These are phyloP conservation scores for Drosophila novamexicana DNA, from an alignment of 1,140 invertebrate species.

Conservation along the genomic window DNA sequence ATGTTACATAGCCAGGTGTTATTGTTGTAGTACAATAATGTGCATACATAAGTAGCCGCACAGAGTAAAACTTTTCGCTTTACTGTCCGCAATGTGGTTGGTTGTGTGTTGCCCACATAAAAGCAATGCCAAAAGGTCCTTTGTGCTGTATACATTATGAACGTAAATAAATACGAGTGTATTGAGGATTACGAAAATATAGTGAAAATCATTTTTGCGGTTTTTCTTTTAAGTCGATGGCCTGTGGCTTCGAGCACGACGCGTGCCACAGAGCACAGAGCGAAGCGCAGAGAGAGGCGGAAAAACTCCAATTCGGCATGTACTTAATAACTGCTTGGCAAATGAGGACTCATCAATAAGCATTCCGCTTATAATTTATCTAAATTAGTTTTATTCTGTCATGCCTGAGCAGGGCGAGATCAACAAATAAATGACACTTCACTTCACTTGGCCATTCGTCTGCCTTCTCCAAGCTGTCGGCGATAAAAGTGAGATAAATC, in stretches of 20 bases:
- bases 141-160: constrained; percentile 35
- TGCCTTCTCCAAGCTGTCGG: constrained; percentile 18
- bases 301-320: constrained; percentile 2
- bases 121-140: constrained; percentile 18
- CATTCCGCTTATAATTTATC: constrained; percentile 70
- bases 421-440: constrained; percentile 66
- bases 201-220: constrained; percentile 27
- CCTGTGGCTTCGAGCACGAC: constrained; percentile 3
- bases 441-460: constrained; percentile 19
- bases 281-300: too few relatives aligned
- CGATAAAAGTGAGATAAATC: constrained; percentile 77
- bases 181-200: constrained; percentile 57
- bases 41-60: constrained; percentile 46
- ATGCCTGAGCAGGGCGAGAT: constrained; percentile 55
- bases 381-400: constrained; percentile 68
- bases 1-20: not conserved
- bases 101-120: constrained; percentile 35
- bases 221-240: constrained; percentile 19
- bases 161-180: constrained; percentile 48
- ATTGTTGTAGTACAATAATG: constrained; percentile 31
- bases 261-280: too few relatives aligned
- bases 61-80: constrained; percentile 68
- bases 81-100: constrained; percentile 65
- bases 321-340: constrained; percentile 9
- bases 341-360: constrained; percentile 65